These are phyloP conservation scores for Ceratina calcarata DNA, from an alignment of 1,140 invertebrate species.

Conservation along the genomic window DNA sequence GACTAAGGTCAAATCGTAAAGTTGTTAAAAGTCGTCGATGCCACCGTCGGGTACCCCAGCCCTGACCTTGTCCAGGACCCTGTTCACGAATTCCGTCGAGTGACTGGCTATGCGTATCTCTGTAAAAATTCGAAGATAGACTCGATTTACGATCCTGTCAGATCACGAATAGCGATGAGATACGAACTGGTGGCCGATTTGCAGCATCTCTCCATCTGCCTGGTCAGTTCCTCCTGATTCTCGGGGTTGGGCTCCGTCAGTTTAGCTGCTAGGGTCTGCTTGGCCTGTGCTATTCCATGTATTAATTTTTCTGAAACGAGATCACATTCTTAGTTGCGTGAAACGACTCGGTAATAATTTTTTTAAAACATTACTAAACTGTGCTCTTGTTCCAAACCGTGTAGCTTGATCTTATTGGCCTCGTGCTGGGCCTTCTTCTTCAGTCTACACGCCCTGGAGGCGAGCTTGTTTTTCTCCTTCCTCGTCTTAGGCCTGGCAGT, in stretches of 20 bases:
- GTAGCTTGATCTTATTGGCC: slow-evolving; percentile 96
- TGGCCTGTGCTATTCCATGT: slow-evolving; percentile 85
- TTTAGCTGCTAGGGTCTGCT: slow-evolving; percentile 84
- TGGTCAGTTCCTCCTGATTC: slow-evolving; percentile 83
- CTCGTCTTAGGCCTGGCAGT: slow-evolving; percentile 93
- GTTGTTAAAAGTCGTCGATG: slow-evolving; percentile 82
- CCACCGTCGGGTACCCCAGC: slow-evolving; percentile 84
- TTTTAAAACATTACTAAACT: slow-evolving; percentile 81
- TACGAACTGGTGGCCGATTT: slow-evolving; percentile 84
- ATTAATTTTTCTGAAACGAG: slow-evolving; percentile 83
- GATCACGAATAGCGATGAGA: neutral
- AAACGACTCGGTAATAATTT: no score
- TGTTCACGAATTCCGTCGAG: slow-evolving; percentile 93
- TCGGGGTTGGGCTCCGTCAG: slow-evolving; percentile 81
- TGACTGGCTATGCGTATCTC: slow-evolving; percentile 89
- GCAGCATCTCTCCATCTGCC: slow-evolving; percentile 85
- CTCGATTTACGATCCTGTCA: neutral
- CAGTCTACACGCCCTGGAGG: slow-evolving; percentile 95
- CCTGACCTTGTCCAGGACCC: slow-evolving; percentile 89
- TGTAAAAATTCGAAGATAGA: slow-evolving; percentile 77
- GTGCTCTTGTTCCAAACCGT: slow-evolving; percentile 96
- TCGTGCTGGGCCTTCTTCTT: slow-evolving; percentile 98
- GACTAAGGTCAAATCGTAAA: neutral
- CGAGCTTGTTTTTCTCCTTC: slow-evolving; percentile 99
- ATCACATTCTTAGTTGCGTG: neutral